These are phyloP conservation scores for Agrypnia vestita DNA, from an alignment of 1,140 invertebrate genomes.

Conservation along the genomic window DNA sequence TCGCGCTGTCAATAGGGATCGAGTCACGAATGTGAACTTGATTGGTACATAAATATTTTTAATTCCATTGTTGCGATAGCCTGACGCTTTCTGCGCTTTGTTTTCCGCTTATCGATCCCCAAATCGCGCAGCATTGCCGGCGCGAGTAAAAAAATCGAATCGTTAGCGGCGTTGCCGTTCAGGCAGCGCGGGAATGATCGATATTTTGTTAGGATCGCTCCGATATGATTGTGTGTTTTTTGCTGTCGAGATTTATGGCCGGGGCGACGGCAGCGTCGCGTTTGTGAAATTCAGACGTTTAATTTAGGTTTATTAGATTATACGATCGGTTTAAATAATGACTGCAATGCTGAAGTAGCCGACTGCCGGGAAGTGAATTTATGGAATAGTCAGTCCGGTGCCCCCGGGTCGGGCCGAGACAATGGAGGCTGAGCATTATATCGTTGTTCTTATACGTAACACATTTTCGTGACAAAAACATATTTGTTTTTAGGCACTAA, in stretches of 20 bases:
- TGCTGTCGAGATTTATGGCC: constrained; percentile 9
- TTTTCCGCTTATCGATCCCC: not conserved
- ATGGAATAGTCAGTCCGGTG: constrained; percentile 22
- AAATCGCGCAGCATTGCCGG: not conserved
- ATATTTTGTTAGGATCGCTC: too few relatives aligned
- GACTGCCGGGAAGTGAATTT: constrained; percentile 15
- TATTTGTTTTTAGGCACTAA: constrained; percentile 29
- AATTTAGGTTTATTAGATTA: constrained; percentile 46
- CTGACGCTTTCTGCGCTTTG: constrained; percentile 2
- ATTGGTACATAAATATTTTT: constrained; percentile 52
- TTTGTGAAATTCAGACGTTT: constrained; percentile 36
- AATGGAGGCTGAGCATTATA: constrained; percentile 8
- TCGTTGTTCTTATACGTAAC: constrained; percentile 3
- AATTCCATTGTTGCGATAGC: constrained; percentile 47
- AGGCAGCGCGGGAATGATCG: too few relatives aligned
- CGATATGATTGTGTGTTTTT: not conserved
- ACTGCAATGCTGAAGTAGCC: constrained; percentile 25
- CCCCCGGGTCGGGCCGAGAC: constrained; percentile 11
- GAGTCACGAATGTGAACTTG: constrained; percentile 55
- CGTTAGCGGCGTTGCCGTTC: not conserved
- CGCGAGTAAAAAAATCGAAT: not conserved
- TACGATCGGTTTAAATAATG: constrained; percentile 36
- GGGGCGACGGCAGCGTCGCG: constrained; percentile 1
- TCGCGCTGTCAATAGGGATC: constrained; percentile 46
- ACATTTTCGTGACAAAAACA: constrained; percentile 35